These are phyloP conservation scores for Leptopilina myrica DNA, from an alignment of 2,888 invertebrate genomes.

Conservation along the genomic window DNA sequence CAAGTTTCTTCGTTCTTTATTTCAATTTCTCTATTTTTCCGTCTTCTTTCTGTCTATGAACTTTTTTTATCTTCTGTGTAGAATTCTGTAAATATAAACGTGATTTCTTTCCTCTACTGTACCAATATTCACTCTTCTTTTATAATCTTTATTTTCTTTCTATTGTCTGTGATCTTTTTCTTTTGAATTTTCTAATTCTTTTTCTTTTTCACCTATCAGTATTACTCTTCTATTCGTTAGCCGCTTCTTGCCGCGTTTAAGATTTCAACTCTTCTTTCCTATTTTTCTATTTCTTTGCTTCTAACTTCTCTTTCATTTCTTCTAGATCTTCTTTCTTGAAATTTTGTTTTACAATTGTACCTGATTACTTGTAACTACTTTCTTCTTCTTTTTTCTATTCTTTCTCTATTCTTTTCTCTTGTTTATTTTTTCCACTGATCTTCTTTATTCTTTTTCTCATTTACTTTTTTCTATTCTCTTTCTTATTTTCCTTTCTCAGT, in stretches of 20 bases:
- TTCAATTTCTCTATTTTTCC: neutral
- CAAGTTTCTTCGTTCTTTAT: neutral
- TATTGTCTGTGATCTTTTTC: constrained; percentile 7
- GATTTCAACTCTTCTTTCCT: constrained; percentile 4
- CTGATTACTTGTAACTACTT: constrained; percentile 44
- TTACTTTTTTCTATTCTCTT: constrained; percentile 14
- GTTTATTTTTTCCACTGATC: neutral
- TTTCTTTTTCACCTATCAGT: constrained; percentile 34
- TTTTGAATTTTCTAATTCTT: neutral
- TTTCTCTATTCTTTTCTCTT: constrained; percentile 9
- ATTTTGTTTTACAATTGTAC: constrained; percentile 22
- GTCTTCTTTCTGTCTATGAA: too few relatives aligned
- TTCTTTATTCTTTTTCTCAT: constrained; percentile 5
- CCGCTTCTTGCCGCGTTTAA: constrained; percentile 33
- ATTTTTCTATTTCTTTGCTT: neutral
- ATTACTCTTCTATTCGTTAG: constrained; percentile 21
- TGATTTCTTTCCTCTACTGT: neutral
- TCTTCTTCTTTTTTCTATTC: constrained; percentile 23
- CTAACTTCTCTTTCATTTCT: constrained; percentile 4
- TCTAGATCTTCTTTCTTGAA: neutral
- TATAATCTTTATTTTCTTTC: neutral
- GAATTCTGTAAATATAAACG: too few relatives aligned
- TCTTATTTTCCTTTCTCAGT: constrained; percentile 19
- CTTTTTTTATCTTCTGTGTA: too few relatives aligned
- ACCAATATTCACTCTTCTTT: neutral